Evolutionary conservation across 1,140 invertebrate genomes (phyloP).

Genomic region (Anoplolepis gracilipes): DNA sequence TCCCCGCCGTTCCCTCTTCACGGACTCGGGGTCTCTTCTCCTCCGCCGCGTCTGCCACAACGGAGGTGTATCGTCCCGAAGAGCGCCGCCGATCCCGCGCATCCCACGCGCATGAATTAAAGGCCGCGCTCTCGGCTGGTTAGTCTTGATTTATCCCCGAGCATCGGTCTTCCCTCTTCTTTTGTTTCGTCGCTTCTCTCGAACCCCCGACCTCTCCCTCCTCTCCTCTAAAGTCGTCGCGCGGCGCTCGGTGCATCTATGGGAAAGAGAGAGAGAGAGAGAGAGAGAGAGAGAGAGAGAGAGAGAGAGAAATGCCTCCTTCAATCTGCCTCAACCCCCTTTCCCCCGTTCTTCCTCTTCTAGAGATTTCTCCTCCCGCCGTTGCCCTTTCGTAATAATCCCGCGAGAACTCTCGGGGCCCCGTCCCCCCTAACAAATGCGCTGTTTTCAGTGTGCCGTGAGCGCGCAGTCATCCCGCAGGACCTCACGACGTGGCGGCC

Average conservation of each 20-base stretch:
- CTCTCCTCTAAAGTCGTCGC: not conserved
- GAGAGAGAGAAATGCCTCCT: constrained; percentile 40
- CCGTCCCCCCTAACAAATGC: constrained; percentile 79
- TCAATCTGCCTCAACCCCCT: not conserved
- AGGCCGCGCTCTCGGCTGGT: constrained; percentile 76
- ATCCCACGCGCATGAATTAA: constrained; percentile 81
- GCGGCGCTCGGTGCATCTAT: constrained; percentile 39
- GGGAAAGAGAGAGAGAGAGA: not conserved
- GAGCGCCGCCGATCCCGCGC: constrained; percentile 65
- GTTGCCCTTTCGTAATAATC: constrained; percentile 72
- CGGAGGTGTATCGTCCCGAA: constrained; percentile 51
- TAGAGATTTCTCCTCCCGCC: constrained; percentile 19
- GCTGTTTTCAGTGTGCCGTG: constrained; percentile 75
- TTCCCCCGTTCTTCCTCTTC: not conserved
- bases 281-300: constrained; percentile 45
- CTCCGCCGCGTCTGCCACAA: not conserved
- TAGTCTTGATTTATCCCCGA: constrained; percentile 82
- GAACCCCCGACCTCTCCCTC: constrained; percentile 1
- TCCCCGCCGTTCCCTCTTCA: not conserved
- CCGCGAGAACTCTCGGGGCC: constrained; percentile 69
- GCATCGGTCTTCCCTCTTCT: constrained; percentile 79
- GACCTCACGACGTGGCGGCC: constrained; percentile 74
- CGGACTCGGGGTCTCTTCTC: not conserved
- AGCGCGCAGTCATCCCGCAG: constrained; percentile 67
- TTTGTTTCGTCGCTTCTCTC: constrained; percentile 76